Percentiles rank a stretch among this genome's conserved stretches.
Conservation (phyloP, 2,888 invertebrate genomes). For the Lacanobia oleracea region DNA sequence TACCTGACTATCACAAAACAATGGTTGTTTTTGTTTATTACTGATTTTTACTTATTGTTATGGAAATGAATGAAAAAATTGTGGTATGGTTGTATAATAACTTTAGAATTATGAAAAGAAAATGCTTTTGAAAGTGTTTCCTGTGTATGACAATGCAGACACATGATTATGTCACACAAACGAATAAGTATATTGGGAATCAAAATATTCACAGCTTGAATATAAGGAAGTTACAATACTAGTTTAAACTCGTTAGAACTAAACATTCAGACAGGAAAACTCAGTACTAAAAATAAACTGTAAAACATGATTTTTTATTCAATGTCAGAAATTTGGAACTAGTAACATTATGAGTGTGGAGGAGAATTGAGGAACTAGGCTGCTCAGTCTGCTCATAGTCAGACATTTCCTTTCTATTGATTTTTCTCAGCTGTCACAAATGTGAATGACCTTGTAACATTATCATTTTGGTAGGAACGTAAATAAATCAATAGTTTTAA, state of each 20-base stretch:
- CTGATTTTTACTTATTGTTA: no score
- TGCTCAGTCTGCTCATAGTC: not conserved
- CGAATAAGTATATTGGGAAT: no score
- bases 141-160: not conserved
- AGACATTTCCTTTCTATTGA: conserved; percentile 37
- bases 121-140: no score
- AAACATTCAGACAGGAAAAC: conserved; percentile 12
- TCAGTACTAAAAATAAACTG: not conserved
- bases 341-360: not conserved
- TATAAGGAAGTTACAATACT: not conserved
- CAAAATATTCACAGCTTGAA: not conserved
- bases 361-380: not conserved
- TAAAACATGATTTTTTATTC: not conserved
- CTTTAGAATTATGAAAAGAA: no score
- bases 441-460: conserved; percentile 53
- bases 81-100: no score
- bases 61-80: no score
- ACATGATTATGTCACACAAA: not conserved
- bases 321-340: not conserved
- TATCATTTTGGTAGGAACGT: not conserved
- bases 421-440: conserved; percentile 54
- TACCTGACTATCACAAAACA: no score
- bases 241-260: not conserved
- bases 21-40: no score
- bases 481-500: conserved; percentile 4